Evolutionary conservation across 2,888 invertebrate species (phyloP).

Genomic region (Aphelenchoides bicaudatus): DNA sequence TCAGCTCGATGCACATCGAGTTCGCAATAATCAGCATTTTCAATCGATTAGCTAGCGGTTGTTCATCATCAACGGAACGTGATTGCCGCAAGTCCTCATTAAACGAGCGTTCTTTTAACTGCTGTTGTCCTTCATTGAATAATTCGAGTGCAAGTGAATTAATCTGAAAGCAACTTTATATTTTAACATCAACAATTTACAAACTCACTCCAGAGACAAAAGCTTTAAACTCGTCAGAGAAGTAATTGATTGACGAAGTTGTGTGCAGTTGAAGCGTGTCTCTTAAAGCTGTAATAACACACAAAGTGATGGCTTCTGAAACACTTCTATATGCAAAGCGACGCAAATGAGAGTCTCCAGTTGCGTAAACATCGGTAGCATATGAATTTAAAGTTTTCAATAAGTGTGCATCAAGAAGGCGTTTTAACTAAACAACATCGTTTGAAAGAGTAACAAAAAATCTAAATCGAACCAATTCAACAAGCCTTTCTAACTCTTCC

Average conservation of each 20-base stretch:
- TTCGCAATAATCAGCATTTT: conserved; percentile 44
- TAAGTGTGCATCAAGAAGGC: conserved; percentile 16
- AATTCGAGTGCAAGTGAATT: conserved; percentile 70
- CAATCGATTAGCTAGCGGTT: conserved; percentile 33
- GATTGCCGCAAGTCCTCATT: conserved; percentile 26
- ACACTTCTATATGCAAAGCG: conserved; percentile 88
- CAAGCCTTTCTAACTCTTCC: conserved; percentile 30
- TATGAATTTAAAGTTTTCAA: conserved; percentile 34
- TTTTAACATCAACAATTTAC: not conserved
- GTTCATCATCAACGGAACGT: conserved; percentile 22
- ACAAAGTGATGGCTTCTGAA: conserved; percentile 87
- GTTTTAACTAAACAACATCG: conserved; percentile 15
- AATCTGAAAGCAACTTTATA: not conserved
- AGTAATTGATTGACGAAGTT: conserved; percentile 6
- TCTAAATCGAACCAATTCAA: conserved; percentile 21
- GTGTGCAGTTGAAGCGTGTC: conserved; percentile 68
- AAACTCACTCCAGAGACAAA: conserved; percentile 47
- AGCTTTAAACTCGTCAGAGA: conserved; percentile 36
- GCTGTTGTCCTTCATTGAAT: conserved; percentile 82
- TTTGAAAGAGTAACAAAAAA: conserved; percentile 18
- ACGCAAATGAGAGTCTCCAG: conserved; percentile 24
- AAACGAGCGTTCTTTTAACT: conserved; percentile 18
- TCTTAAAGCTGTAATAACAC: conserved; percentile 82
- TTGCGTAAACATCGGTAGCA: conserved; percentile 34
- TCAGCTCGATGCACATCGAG: conserved; percentile 85